Evolutionary conservation across 2,888 invertebrate species (phyloP), one percentile per base, ranked within the genome.

Genomic region (Myopa testacea): DNA sequence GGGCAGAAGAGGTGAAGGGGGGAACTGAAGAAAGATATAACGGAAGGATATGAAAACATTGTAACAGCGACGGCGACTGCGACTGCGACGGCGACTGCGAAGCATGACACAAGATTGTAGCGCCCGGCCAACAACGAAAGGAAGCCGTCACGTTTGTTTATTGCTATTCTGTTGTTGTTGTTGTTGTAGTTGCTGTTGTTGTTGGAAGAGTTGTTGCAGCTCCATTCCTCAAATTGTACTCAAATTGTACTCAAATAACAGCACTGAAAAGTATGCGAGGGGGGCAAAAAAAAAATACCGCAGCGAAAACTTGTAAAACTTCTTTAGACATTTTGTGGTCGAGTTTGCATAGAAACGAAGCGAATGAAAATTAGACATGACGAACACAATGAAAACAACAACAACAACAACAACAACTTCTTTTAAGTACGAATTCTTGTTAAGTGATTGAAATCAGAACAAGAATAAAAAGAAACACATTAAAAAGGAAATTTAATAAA

Each of bases 91-190:
- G 45, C 45, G 45, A 45, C 45, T 4, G 26, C 62, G 26, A n/a
- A 10, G n/a, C 4, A 19, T 4, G 5, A 16, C 19, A 7, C 60
- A 60, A 16, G 6, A 12, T 60, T 16, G 60, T 55, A 16, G 19
- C 60, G 5, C n/a, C 19, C 26, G 12, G 62, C 2, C 62, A 62
- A 10, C 62, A 62, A n/a, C 19, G 62, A 26, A 62, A 62, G 62
- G 62, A 62, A 62, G 26, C 6, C 34, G 62, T 62, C 62, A 26
- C 62, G 62, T 10, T 62, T 62, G 62, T 62, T 62, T 62, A 26
- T 19, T 62, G 26, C 62, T 62, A 1, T 10, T 62, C 34, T 5
- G 62, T 62, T 7, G 26, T n/a, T n/a, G 62, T 62, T 62, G 26
- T 19, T 26, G 62, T 5, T 58, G 58, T n/a, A n/a, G n/a, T 58